These are phyloP conservation scores for Drosophila varians DNA, from an alignment of 1,140 invertebrate genomes.

Conservation along the genomic window DNA sequence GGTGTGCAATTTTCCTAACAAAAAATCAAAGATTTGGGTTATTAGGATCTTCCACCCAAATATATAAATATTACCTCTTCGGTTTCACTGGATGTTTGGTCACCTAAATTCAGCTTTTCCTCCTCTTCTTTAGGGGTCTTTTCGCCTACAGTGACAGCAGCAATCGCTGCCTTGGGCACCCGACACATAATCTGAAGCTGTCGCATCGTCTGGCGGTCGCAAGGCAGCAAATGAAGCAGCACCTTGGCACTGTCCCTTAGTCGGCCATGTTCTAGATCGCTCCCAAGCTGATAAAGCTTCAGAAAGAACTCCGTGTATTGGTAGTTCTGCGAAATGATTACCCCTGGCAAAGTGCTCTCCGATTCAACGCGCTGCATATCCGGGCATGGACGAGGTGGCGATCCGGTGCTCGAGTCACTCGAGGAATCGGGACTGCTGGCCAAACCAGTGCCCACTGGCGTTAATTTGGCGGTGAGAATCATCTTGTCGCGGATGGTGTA, in stretches of 20 bases:
- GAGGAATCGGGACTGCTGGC: conserved; percentile 91
- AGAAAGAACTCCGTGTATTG: conserved; percentile 95
- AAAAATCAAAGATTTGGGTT: too few species aligned
- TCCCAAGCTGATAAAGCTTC: conserved; percentile 95
- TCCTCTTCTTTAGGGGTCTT: conserved; percentile 56
- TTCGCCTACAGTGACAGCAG: conserved; percentile 9
- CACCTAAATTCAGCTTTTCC: conserved; percentile 19
- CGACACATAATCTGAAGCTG: conserved; percentile 86
- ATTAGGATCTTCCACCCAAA: too few species aligned
- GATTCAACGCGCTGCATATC: conserved; percentile 88
- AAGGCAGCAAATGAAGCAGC: conserved; percentile 94
- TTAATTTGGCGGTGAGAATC: conserved; percentile 94
- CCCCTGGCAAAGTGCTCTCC: conserved; percentile 95
- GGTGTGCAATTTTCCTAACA: conserved; percentile 85
- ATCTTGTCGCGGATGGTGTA: conserved; percentile 96
- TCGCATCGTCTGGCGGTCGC: conserved; percentile 90
- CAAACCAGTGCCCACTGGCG: conserved; percentile 91
- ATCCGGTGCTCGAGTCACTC: conserved; percentile 85
- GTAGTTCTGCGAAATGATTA: conserved; percentile 91
- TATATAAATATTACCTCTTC: too few species aligned
- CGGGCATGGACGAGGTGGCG: conserved; percentile 91
- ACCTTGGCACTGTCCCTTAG: conserved; percentile 93
- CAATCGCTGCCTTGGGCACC: conserved; percentile 47
- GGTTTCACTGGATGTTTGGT: conserved; percentile 23
- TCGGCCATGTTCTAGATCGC: conserved; percentile 90